These are phyloP conservation scores for Cinclus cinclus DNA, from an alignment of 2,113 vertebrate species.

Conservation along the genomic window DNA sequence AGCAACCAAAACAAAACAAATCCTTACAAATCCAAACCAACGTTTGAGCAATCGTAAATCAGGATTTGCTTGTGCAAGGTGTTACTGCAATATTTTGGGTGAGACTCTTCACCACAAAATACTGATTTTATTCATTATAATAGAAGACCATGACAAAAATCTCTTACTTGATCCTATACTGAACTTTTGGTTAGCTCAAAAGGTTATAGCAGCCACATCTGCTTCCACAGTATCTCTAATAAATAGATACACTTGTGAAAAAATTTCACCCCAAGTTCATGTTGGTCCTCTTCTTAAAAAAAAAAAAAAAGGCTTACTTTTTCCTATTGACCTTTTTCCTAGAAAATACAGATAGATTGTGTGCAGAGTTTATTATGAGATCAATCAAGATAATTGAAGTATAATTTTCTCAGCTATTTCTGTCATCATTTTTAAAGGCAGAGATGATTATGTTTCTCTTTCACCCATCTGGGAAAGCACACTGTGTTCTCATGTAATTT, in stretches of 20 bases:
- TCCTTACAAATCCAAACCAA: neutral
- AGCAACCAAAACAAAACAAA: neutral
- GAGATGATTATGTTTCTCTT: slow-evolving; percentile 16
- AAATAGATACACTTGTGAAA: neutral
- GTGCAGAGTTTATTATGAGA: slow-evolving; percentile 51
- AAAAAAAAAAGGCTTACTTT: neutral
- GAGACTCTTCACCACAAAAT: neutral
- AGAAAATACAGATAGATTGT: slow-evolving; percentile 26
- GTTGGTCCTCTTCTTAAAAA: neutral
- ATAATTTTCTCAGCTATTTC: slow-evolving; percentile 46
- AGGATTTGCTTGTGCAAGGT: neutral
- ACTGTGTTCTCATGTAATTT: slow-evolving; percentile 21
- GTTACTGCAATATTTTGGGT: neutral
- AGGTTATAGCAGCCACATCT: neutral
- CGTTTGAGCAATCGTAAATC: neutral
- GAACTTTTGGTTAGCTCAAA: neutral
- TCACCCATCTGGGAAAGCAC: slow-evolving; percentile 47
- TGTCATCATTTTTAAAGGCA: slow-evolving; percentile 36
- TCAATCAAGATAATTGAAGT: slow-evolving; percentile 46
- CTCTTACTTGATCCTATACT: neutral
- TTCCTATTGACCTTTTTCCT: neutral
- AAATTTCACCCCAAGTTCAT: neutral
- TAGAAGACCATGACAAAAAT: neutral
- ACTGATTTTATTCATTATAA: neutral
- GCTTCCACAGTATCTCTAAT: neutral